Percentiles rank a stretch among this genome's conserved stretches.
These are phyloP conservation scores for Mobula hypostoma DNA, from an alignment of 2,113 vertebrate genomes.

Conservation along the genomic window DNA sequence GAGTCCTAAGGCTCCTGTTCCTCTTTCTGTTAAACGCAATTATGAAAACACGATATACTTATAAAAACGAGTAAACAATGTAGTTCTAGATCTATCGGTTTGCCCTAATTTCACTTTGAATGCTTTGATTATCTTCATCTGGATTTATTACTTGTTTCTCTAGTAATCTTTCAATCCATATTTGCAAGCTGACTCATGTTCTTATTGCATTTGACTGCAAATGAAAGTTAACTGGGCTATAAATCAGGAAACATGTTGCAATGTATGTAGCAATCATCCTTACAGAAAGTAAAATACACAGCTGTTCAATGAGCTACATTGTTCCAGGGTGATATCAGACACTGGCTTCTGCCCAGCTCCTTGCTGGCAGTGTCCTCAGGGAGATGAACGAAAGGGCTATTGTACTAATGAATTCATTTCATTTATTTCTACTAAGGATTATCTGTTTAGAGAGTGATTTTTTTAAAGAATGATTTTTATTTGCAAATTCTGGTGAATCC, in stretches of 20 bases:
- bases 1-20: no score
- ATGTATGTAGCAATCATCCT: conserved; percentile 49
- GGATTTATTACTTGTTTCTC: not conserved
- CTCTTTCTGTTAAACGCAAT: not conserved
- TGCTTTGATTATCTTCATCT: not conserved
- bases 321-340: conserved; percentile 44
- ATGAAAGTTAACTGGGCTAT: conserved; percentile 40
- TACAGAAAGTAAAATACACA: conserved; percentile 48
- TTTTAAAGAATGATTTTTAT: not conserved
- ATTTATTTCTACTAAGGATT: not conserved
- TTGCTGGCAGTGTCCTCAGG: conserved; percentile 43
- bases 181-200: conserved; percentile 13
- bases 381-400: conserved; percentile 37
- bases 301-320: conserved; percentile 54
- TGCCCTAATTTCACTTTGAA: not conserved
- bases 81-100: not conserved
- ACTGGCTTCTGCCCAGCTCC: conserved; percentile 45
- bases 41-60: no score
- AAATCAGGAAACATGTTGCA: conserved; percentile 44
- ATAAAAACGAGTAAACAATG: not conserved
- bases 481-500: not conserved
- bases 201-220: conserved; percentile 17
- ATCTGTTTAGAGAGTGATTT: not conserved
- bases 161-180: not conserved
- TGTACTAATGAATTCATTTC: conserved; percentile 5